Evolutionary conservation across 2,888 invertebrate species (phyloP).

Genomic region (Agrochola circellaris): DNA sequence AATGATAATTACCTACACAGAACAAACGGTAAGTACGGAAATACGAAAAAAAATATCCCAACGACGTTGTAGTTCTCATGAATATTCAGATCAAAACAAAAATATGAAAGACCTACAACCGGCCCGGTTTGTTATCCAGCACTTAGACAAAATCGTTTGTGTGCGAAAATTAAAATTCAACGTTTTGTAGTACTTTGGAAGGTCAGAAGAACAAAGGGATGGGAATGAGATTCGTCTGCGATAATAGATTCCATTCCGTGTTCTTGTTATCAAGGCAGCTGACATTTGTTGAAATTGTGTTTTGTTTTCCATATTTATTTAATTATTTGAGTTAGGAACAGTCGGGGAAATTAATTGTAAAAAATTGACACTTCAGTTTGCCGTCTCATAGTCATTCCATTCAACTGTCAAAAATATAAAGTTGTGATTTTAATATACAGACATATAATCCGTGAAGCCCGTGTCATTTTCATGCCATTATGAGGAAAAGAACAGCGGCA

Average conservation of each 20-base stretch:
- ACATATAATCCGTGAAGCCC: too few relatives aligned
- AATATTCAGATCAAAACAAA: conserved; percentile 52
- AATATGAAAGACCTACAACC: conserved; percentile 31
- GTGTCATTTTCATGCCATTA: too few relatives aligned
- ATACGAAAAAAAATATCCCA: conserved; percentile 24
- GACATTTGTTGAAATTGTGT: conserved; percentile 15
- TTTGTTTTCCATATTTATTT: conserved; percentile 15
- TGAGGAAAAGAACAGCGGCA: too few relatives aligned
- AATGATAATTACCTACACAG: conserved; percentile 19
- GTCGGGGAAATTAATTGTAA: too few relatives aligned
- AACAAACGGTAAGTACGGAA: conserved; percentile 11
- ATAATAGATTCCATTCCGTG: conserved; percentile 25
- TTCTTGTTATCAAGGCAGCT: background rate
- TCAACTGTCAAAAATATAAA: too few relatives aligned
- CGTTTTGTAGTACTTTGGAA: conserved; percentile 31
- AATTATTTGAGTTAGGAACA: background rate
- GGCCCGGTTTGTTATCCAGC: conserved; percentile 44
- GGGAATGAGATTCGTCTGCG: conserved; percentile 15
- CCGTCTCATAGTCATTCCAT: too few relatives aligned
- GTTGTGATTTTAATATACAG: too few relatives aligned
- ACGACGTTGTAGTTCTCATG: conserved; percentile 37
- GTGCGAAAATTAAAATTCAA: conserved; percentile 60
- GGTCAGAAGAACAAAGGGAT: conserved; percentile 49
- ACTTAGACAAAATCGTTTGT: conserved; percentile 48
- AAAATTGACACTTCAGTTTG: too few relatives aligned